These are phyloP conservation scores for Gadopsis marmoratus DNA, from an alignment of 2,797 vertebrate genomes.

Conservation along the genomic window DNA sequence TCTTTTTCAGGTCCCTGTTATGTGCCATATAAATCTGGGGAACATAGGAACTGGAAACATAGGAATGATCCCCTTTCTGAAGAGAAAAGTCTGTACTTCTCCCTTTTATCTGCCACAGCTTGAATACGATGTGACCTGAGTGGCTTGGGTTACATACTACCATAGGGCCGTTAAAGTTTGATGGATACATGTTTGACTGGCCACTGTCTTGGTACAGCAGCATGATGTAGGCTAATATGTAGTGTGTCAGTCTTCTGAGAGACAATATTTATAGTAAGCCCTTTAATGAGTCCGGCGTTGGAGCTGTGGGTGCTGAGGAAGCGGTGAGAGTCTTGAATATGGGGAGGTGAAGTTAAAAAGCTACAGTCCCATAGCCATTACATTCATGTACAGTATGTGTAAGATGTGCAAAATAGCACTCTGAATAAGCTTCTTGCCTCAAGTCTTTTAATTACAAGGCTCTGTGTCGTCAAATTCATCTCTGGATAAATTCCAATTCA, in stretches of 20 bases:
- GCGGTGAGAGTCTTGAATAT: slow-evolving; percentile 5
- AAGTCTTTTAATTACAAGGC: not conserved
- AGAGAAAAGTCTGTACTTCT: not conserved
- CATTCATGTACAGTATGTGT: not conserved
- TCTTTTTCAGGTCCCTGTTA: too few species aligned
- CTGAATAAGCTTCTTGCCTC: not conserved
- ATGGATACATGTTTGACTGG: slow-evolving; percentile 56
- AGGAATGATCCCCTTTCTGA: not conserved
- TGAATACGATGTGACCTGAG: slow-evolving; percentile 11
- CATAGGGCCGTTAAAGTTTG: slow-evolving; percentile 56
- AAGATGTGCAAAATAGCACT: slow-evolving; percentile 1
- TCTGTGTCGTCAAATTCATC: not conserved
- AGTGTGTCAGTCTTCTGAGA: slow-evolving; percentile 52
- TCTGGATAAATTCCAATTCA: not conserved
- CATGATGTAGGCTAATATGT: slow-evolving; percentile 41
- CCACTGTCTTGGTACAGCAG: slow-evolving; percentile 26
- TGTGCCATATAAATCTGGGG: too few species aligned
- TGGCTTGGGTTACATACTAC: slow-evolving; percentile 50
- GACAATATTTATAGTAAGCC: slow-evolving; percentile 69
- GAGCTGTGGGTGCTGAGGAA: slow-evolving; percentile 30
- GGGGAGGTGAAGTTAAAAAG: not conserved
- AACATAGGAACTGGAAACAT: too few species aligned
- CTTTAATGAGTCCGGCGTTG: slow-evolving; percentile 45
- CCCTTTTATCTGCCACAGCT: not conserved
- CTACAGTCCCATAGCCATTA: not conserved